Percentiles rank a stretch among this genome's conserved stretches.
Conservation (phyloP, 2,888 invertebrate genomes). For the Parthenolecanium corni region DNA sequence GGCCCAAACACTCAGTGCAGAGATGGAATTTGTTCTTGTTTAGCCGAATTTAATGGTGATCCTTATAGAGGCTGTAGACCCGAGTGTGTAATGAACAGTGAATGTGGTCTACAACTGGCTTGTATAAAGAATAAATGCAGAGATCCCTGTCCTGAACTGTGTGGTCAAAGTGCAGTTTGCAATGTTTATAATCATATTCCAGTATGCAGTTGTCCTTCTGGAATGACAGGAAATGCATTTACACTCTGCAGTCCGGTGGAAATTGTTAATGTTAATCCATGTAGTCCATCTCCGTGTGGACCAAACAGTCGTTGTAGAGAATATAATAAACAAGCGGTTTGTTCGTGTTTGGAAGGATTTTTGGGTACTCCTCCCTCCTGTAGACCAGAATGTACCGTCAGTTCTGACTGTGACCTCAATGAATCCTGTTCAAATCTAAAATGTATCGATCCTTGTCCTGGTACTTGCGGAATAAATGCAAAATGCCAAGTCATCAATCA, state of each 20-base stretch:
- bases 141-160: conserved; percentile 38
- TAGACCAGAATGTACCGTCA: conserved; percentile 42
- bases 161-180: conserved; percentile 39
- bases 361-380: conserved; percentile 42
- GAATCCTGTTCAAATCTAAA: conserved; percentile 45
- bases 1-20: conserved; percentile 55
- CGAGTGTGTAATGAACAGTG: conserved; percentile 36
- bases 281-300: conserved; percentile 42
- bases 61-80: conserved; percentile 42
- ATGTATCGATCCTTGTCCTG: conserved; percentile 44
- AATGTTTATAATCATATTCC: conserved; percentile 39
- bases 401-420: conserved; percentile 40
- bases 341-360: conserved; percentile 41
- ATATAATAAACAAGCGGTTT: conserved; percentile 41
- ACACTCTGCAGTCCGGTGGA: conserved; percentile 48
- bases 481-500: conserved; percentile 44
- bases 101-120: conserved; percentile 37
- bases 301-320: conserved; percentile 42
- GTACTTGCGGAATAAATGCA: conserved; percentile 44
- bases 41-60: conserved; percentile 58
- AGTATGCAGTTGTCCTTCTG: conserved; percentile 40
- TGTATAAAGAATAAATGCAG: conserved; percentile 38
- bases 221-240: conserved; percentile 41
- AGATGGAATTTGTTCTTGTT: conserved; percentile 56
- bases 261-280: conserved; percentile 39